A percentile compares a stretch with the other conserved stretches of the same genome.
phyloP scores from a whole-genome alignment of 2,797 vertebrate genomes.

The Mastacembelus armatus region DNA sequence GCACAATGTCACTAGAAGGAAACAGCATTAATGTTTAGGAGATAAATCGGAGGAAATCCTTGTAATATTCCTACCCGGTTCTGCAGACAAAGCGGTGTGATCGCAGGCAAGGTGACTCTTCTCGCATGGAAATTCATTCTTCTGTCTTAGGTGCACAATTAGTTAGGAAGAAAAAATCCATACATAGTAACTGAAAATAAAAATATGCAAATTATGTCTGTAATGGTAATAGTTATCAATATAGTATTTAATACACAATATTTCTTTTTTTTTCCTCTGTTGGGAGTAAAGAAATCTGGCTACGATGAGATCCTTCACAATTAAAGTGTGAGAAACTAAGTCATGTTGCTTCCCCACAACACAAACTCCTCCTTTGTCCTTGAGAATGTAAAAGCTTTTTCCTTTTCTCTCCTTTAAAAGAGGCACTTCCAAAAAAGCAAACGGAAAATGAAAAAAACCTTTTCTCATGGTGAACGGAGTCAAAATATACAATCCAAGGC shows the following conservation, averaged over 20 bases:
- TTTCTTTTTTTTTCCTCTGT: too few relatives aligned
- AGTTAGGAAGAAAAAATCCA: conserved; percentile 46
- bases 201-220: not conserved
- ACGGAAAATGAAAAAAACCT: conserved; percentile 31
- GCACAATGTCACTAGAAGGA: not conserved
- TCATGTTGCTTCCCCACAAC: conserved; percentile 78
- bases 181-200: conserved; percentile 34
- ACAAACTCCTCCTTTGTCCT: conserved; percentile 91
- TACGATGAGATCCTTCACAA: conserved; percentile 55
- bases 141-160: conserved; percentile 68
- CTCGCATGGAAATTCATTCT: conserved; percentile 92
- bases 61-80: conserved; percentile 83
- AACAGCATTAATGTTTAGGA: not conserved
- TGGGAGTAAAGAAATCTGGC: conserved; percentile 16
- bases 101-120: conserved; percentile 92
- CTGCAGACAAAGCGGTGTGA: conserved; percentile 91
- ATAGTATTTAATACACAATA: not conserved
- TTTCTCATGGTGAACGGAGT: conserved; percentile 64
- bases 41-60: conserved; percentile 22
- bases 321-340: conserved; percentile 80
- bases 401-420: conserved; percentile 65
- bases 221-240: not conserved
- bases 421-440: conserved; percentile 67
- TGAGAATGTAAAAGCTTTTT: conserved; percentile 80
- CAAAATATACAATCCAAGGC: conserved; percentile 53